Base-by-base conservation (phyloP, 2,797 vertebrate genomes). In the Lepus oiostolus region DNA sequence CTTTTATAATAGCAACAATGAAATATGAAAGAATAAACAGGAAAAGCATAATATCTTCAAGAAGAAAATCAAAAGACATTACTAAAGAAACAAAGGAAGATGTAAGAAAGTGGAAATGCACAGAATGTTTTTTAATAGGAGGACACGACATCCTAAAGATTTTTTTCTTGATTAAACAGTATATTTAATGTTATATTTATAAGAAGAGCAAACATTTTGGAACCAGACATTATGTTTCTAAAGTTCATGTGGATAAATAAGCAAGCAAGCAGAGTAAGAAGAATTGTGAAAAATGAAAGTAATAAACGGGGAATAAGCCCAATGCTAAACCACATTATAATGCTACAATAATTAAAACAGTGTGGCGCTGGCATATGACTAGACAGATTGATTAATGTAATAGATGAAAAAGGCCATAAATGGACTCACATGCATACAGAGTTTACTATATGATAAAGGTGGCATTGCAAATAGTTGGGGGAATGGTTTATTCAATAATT, bases 271-370 rank as follows among this genome's bases (percentile, higher is more conserved):
- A 52, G 30, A 93, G 4, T 2, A 93, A 80, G 17, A 88, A 62
- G 6, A 80, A 92, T 68, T 81, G 16, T 80, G 47, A 91, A 67
- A 83, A 84, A 76, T 67, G 52, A 85, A 85, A 67, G 60, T 62
- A 80, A 65, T 50, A 71, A 80, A 26, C 35, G 88, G 4, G 11
- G 17, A n/a, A 30, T 1, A 74, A 67, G 38, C 3, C 1, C 32
- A 81, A 17, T 9, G 8, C 42, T 63, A 94, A 95, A 79, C 16
- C 63, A 79, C 32, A 76, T 79, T 91, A 35, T 35, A 87, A 91
- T 67, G 14, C 28, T 83, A 58, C 30, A 42, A 50, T 88, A 90
- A 93, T 94, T 88, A 95, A 83, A 96, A 71, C 24, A 62, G 21
- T 35, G 13, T 68, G 62, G 32, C 76, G 30, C n/a, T 79, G 77